Percentiles rank a stretch among this genome's conserved stretches.
Evolutionary conservation across 2,797 vertebrate species (phyloP).

Genomic region (Pristis pectinata): DNA sequence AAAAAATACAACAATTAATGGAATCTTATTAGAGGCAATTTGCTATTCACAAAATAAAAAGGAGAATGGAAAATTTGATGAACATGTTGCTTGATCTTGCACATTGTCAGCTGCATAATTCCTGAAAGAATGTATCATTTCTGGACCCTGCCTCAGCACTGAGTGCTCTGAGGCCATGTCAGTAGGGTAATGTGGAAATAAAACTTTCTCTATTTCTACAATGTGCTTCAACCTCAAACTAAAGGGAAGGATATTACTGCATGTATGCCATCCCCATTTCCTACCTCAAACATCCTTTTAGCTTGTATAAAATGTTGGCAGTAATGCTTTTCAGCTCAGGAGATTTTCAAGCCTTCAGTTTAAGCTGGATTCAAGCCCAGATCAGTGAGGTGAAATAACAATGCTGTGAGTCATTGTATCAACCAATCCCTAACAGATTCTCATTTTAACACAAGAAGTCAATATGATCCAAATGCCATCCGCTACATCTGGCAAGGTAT

Average conservation of each 20-base stretch:
- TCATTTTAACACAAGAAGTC: neutral
- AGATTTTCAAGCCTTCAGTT: neutral
- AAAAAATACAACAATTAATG: conserved; percentile 12
- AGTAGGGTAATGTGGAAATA: neutral
- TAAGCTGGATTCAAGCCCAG: conserved; percentile 6
- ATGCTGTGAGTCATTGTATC: neutral
- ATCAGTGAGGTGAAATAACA: neutral
- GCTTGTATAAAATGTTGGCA: no score
- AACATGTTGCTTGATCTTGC: no score
- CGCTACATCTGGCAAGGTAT: neutral
- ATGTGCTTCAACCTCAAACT: neutral
- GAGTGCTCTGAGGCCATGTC: neutral
- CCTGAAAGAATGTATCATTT: neutral
- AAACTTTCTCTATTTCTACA: neutral
- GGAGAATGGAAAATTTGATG: neutral
- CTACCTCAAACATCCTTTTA: neutral
- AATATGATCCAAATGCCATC: neutral
- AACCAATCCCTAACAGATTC: neutral
- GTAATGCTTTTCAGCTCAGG: neutral
- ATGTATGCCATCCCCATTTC: neutral
- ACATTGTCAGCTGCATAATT: neutral
- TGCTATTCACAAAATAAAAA: neutral
- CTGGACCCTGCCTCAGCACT: neutral
- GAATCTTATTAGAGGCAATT: neutral
- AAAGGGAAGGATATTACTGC: neutral